Evolutionary conservation across 2,113 vertebrate species (phyloP).

Genomic region (Meriones unguiculatus): DNA sequence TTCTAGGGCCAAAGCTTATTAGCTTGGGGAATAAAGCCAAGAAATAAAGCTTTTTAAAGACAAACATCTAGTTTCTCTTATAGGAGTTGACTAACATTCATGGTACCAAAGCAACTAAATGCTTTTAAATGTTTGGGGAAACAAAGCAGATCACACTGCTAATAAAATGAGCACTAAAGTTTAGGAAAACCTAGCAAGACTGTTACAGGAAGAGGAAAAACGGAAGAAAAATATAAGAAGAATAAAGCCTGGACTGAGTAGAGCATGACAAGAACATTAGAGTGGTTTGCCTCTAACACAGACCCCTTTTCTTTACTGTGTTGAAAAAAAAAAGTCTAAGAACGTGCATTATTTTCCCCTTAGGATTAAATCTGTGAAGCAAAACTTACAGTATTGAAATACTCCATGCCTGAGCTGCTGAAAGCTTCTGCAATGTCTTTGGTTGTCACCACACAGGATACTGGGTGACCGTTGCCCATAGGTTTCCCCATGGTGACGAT

Average conservation of each 20-base stretch:
- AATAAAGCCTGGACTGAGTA: neutral
- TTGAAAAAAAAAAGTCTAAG: neutral
- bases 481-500: constrained; percentile 99
- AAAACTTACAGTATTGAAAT: constrained; percentile 96
- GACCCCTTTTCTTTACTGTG: neutral
- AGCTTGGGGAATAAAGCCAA: constrained; percentile 12
- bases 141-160: constrained; percentile 31
- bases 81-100: constrained; percentile 19
- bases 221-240: neutral
- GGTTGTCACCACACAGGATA: constrained; percentile 98
- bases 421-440: constrained; percentile 95
- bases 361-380: neutral
- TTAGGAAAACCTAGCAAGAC: constrained; percentile 10
- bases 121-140: constrained; percentile 16
- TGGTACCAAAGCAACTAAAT: neutral
- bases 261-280: neutral
- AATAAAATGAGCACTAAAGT: neutral
- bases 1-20: neutral
- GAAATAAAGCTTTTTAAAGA: constrained; percentile 50
- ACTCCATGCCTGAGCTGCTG: constrained; percentile 93
- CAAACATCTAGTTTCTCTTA: constrained; percentile 20
- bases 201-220: constrained; percentile 6
- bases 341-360: neutral
- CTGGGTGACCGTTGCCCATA: constrained; percentile 97
- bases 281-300: neutral